Conservation (phyloP, 2,888 invertebrate species). For the Cordilura impudica region DNA sequence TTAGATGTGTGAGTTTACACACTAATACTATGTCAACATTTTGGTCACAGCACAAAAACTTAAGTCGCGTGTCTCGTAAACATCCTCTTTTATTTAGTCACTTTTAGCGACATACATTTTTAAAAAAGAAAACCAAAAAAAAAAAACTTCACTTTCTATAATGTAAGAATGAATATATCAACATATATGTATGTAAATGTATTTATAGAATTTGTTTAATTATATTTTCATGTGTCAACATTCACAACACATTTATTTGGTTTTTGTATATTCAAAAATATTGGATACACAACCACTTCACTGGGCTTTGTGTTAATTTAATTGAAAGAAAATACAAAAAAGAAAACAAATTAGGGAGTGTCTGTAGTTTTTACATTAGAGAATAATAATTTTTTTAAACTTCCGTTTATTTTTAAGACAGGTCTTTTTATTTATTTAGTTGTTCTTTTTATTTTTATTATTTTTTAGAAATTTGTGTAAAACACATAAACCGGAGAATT, state of each 20-base stretch:
- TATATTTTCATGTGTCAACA: background rate
- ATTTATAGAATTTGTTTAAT: background rate
- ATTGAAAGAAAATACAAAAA: background rate
- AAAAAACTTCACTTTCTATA: background rate
- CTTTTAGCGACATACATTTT: background rate
- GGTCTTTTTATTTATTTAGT: background rate
- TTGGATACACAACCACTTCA: background rate
- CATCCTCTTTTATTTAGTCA: background rate
- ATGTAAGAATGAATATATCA: too few species aligned
- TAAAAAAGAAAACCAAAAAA: background rate
- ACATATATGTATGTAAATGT: background rate
- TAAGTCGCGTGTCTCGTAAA: background rate
- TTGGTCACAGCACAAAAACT: background rate
- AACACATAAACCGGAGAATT: background rate
- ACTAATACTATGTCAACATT: background rate
- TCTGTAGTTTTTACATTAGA: background rate
- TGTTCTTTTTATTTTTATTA: background rate
- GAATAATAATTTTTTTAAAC: background rate
- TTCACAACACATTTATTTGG: background rate
- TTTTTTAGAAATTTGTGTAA: background rate
- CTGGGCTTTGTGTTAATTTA: background rate
- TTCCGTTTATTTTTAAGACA: background rate
- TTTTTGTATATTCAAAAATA: background rate
- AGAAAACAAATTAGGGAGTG: background rate
- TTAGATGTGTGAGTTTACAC: background rate